Conservation (phyloP, 2,888 invertebrate genomes). For the Cantharis rustica region DNA sequence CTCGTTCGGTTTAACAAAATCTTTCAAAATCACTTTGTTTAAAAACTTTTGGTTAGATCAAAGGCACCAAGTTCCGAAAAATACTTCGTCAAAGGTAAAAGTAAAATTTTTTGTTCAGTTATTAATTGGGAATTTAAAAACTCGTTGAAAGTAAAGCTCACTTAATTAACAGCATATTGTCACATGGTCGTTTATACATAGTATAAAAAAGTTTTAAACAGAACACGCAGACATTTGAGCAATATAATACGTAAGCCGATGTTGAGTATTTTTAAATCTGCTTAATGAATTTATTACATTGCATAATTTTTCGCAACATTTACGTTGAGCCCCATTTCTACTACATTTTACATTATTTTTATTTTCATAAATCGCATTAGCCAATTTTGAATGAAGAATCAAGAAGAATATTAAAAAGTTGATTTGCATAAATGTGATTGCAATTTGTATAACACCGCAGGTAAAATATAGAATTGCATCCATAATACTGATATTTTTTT, state of each 20-base stretch:
- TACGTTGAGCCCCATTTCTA: background rate
- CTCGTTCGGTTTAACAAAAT: background rate
- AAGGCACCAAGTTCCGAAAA: background rate
- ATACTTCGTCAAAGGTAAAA: background rate
- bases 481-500: background rate
- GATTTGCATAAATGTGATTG: background rate
- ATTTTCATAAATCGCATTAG: background rate
- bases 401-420: background rate
- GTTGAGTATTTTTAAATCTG: background rate
- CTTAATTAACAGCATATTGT: background rate
- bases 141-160: background rate
- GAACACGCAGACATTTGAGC: background rate
- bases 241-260: background rate
- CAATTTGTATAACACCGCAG: background rate
- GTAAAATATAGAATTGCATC: background rate
- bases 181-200: background rate
- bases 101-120: background rate
- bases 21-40: background rate
- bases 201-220: background rate
- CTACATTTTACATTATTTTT: background rate
- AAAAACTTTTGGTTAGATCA: background rate
- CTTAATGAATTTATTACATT: background rate
- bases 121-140: background rate
- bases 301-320: background rate
- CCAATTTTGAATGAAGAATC: background rate